phyloP scores from a whole-genome alignment of 2,888 invertebrate genomes.

The Limnephilus lunatus region DNA sequence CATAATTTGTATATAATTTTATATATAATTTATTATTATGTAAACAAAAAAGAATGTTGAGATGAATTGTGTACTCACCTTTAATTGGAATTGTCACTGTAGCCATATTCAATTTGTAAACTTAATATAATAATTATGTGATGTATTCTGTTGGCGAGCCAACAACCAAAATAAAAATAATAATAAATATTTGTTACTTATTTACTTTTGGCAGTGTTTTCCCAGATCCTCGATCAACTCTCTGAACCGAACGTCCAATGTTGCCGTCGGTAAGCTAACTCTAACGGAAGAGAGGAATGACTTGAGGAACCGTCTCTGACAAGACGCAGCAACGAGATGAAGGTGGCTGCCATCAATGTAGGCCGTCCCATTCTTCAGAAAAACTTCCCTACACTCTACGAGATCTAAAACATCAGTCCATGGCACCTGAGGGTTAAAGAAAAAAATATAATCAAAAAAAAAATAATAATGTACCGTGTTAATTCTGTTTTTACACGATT shows the following conservation, averaged over 20 bases:
- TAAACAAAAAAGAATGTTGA: no score
- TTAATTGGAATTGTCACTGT: no score
- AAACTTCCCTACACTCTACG: slow-evolving; percentile 29
- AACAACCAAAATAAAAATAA: no score
- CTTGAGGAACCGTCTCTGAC: slow-evolving; percentile 14
- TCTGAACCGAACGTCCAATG: slow-evolving; percentile 44
- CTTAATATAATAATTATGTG: no score
- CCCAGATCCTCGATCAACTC: slow-evolving; percentile 50
- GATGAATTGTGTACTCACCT: no score
- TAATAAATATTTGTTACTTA: background rate
- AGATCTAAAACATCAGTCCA: slow-evolving; percentile 51
- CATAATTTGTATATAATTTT: no score
- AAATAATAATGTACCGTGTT: no score
- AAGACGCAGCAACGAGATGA: slow-evolving; percentile 7
- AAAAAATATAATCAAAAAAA: background rate
- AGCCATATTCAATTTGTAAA: no score
- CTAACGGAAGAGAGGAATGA: slow-evolving; percentile 41
- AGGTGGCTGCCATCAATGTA: slow-evolving; percentile 53
- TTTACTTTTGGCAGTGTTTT: slow-evolving; percentile 16
- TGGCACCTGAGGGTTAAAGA: slow-evolving; percentile 42
- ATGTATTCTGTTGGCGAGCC: no score
- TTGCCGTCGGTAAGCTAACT: slow-evolving; percentile 41
- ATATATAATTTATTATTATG: no score
- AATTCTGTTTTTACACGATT: no score
- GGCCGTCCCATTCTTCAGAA: slow-evolving; percentile 47